Conservation (phyloP, 2,888 invertebrate species). For the Folsomia manolachei region DNA sequence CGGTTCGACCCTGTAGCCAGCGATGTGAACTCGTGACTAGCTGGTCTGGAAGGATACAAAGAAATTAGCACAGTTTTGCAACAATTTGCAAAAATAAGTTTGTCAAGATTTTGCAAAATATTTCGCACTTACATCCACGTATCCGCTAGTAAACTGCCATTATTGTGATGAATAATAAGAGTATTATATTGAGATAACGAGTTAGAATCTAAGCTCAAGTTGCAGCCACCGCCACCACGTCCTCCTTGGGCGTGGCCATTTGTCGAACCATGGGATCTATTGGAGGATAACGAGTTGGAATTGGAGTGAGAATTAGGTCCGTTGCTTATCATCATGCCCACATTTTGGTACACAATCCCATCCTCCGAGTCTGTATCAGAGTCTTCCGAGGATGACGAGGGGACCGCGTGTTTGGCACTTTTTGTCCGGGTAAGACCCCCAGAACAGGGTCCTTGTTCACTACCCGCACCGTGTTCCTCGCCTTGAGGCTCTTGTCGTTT, state of each 20-base stretch:
- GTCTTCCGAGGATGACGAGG: slow-evolving; percentile 29
- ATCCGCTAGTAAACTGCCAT: slow-evolving; percentile 49
- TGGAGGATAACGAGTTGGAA: slow-evolving; percentile 36
- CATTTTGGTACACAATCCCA: slow-evolving; percentile 25
- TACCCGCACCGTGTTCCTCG: slow-evolving; percentile 66
- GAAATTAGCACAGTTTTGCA: not conserved
- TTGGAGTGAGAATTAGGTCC: slow-evolving; percentile 33
- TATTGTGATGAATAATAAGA: slow-evolving; percentile 72
- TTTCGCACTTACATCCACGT: slow-evolving; percentile 48
- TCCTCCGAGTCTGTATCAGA: slow-evolving; percentile 40
- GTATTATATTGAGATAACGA: slow-evolving; percentile 71
- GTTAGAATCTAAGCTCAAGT: slow-evolving; percentile 49
- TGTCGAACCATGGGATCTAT: slow-evolving; percentile 32
- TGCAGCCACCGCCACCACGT: slow-evolving; percentile 41
- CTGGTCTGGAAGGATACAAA: slow-evolving; percentile 42
- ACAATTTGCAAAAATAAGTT: not conserved
- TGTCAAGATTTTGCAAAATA: not conserved
- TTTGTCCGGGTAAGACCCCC: slow-evolving; percentile 51
- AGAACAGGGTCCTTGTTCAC: not conserved
- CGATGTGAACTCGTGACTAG: slow-evolving; percentile 51
- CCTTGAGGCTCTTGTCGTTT: slow-evolving; percentile 88
- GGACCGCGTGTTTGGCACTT: not conserved
- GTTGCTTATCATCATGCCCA: slow-evolving; percentile 6
- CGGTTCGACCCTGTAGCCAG: slow-evolving; percentile 44
- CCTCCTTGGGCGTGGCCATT: no score